Evolutionary conservation across 2,113 vertebrate genomes (phyloP).

Genomic region (Cricetomys ansorgei): DNA sequence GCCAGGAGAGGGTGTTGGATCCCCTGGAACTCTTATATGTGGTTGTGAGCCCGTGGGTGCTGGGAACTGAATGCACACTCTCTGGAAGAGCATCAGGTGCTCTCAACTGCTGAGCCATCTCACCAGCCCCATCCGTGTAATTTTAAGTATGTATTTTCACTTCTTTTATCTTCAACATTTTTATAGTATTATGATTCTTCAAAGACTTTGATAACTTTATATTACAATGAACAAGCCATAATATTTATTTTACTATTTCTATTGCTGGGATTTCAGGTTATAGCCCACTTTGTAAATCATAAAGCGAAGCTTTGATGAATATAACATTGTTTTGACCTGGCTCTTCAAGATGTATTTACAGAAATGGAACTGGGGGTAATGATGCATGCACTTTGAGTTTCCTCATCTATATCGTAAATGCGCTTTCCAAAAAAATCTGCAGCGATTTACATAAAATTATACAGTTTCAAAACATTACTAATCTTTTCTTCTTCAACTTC

Average conservation of each 20-base stretch:
- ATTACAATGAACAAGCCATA: neutral
- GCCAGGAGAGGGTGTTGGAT: neutral
- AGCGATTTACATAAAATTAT: neutral
- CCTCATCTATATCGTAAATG: neutral
- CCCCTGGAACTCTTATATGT: neutral
- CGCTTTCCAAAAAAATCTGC: neutral
- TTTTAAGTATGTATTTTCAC: conserved; percentile 29
- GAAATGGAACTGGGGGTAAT: neutral
- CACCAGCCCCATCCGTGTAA: neutral
- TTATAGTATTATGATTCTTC: conserved; percentile 37
- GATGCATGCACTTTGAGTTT: neutral
- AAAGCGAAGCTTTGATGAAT: neutral
- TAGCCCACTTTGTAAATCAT: neutral
- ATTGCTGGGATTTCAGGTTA: conserved; percentile 7
- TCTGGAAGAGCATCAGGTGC: neutral
- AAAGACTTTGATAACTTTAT: conserved; percentile 46
- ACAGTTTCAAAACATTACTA: neutral
- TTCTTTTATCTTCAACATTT: conserved; percentile 42
- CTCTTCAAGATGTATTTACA: conserved; percentile 11
- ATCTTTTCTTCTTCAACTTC: neutral
- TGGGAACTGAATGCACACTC: neutral
- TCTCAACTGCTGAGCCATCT: neutral
- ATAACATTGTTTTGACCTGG: conserved; percentile 37
- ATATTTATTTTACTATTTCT: conserved; percentile 43
- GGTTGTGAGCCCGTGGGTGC: neutral